Conservation (phyloP, 2,888 invertebrate species). For the Melanargia galathea region DNA sequence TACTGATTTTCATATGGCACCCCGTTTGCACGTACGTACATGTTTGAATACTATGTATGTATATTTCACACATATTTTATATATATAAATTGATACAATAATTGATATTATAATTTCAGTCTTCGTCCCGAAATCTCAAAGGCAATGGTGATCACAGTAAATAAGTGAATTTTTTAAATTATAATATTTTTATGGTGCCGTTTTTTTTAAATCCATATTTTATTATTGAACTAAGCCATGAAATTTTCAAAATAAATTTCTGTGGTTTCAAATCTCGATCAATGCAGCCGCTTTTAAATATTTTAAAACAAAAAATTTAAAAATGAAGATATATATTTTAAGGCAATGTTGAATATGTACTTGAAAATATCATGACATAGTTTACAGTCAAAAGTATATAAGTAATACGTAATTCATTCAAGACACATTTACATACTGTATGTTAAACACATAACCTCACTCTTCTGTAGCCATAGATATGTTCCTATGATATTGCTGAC, state of each 20-base stretch:
- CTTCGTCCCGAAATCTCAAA: conserved; percentile 80
- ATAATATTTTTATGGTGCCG: conserved; percentile 35
- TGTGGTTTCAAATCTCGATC: not conserved
- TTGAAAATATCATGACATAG: conserved; percentile 5
- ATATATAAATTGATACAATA: conserved; percentile 46
- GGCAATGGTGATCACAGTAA: conserved; percentile 76
- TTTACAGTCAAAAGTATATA: not conserved
- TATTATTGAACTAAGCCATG: not conserved
- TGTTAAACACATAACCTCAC: conserved; percentile 20
- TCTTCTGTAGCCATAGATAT: conserved; percentile 30
- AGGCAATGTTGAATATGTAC: not conserved
- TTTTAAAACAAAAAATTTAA: not conserved
- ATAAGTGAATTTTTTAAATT: conserved; percentile 41
- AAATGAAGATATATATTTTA: not conserved
- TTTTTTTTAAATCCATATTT: conserved; percentile 19
- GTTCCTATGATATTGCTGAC: conserved; percentile 25
- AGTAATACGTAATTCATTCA: not conserved
- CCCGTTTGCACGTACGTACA: conserved; percentile 62
- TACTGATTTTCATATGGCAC: conserved; percentile 73
- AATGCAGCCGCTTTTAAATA: not conserved
- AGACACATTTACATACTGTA: conserved; percentile 4
- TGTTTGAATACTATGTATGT: conserved; percentile 52
- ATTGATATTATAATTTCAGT: conserved; percentile 63
- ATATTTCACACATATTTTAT: conserved; percentile 31
- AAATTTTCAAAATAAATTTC: conserved; percentile 7